Base-by-base conservation (phyloP, 2,113 vertebrate species). In the Oreochromis aureus region DNA sequence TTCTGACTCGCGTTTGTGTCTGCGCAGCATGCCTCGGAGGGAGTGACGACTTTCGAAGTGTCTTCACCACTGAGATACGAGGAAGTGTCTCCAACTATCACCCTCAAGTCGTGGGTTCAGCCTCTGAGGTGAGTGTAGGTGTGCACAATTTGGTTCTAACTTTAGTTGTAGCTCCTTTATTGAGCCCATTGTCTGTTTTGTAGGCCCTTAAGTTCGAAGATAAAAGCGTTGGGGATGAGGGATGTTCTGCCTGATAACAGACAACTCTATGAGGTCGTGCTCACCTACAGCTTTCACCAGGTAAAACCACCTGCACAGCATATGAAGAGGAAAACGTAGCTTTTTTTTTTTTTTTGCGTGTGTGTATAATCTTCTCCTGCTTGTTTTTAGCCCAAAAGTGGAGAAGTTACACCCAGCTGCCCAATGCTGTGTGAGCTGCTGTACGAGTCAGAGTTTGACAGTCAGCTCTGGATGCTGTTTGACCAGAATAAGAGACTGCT, bases 381-480 rank as follows among this genome's bases (percentile, higher is more conserved):
- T 58, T 91, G 76, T 93, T 36, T 54, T 66, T 90, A 99, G 99
- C 98, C 98, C 5, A 99, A 99, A 93, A 98, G 97, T 88, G 99
- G 99, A n/a, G 99, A 99, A 94, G 98, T 99, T 51, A 99, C 98
- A 34, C 98, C 98, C 80, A 99, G 98, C 93, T 99, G 99, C 89
- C 99, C 99, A 0, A 94, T 98, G 84, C 97, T 99, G 69, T 99
- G 98, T 95, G 98, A 99, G 93, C 92, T 99, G 76, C 84, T 99
- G 6, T 99, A 99, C 0, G 99, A 99, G 94, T 99, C 99, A 4
- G 99, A 99, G 96, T 99, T 98, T 95, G 99, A 99, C 96, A 99
- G 98, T 95, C 99, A 99, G 36, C 96, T 99, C 3, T 99, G 99
- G 99, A 98, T 99, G 93, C 96, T 99, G 88, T 99, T 98, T 93